Conservation (phyloP, 2,888 invertebrate species). For the Andricus quercusramuli region DNA sequence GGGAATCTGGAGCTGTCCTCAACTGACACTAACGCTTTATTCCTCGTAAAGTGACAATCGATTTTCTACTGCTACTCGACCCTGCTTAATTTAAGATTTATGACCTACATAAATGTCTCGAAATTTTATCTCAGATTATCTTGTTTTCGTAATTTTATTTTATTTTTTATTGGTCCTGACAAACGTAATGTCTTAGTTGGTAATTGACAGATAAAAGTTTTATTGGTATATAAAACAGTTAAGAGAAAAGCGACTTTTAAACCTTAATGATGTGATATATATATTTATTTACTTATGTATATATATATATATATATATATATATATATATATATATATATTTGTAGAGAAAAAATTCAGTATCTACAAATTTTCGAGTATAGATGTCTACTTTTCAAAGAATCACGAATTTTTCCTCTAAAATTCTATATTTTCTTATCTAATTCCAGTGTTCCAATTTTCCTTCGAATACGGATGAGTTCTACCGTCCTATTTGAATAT, state of each 20-base stretch:
- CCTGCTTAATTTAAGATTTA: conserved; percentile 8
- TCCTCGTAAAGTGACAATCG: conserved; percentile 5
- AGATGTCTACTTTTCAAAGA: too few relatives aligned
- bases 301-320: too few relatives aligned
- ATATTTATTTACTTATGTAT: too few relatives aligned
- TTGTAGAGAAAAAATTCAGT: too few relatives aligned
- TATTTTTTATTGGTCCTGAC: neutral
- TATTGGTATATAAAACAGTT: neutral
- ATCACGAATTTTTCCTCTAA: too few relatives aligned
- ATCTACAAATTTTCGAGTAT: too few relatives aligned
- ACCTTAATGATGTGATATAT: neutral
- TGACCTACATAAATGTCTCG: conserved; percentile 7
- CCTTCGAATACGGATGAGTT: too few relatives aligned
- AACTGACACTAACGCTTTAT: neutral
- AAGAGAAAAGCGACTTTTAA: neutral
- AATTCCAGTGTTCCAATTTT: too few relatives aligned
- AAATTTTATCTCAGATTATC: neutral
- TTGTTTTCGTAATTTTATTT: neutral
- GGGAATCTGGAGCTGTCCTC: neutral
- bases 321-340: too few relatives aligned
- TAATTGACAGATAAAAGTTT: neutral
- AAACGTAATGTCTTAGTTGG: neutral
- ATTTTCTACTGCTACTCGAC: neutral
- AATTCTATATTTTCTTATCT: too few relatives aligned
- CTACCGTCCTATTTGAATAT: too few relatives aligned